Evolutionary conservation across 1,140 invertebrate genomes (phyloP), one percentile per base, ranked within the genome.

Genomic region (Lucilia cuprina): DNA sequence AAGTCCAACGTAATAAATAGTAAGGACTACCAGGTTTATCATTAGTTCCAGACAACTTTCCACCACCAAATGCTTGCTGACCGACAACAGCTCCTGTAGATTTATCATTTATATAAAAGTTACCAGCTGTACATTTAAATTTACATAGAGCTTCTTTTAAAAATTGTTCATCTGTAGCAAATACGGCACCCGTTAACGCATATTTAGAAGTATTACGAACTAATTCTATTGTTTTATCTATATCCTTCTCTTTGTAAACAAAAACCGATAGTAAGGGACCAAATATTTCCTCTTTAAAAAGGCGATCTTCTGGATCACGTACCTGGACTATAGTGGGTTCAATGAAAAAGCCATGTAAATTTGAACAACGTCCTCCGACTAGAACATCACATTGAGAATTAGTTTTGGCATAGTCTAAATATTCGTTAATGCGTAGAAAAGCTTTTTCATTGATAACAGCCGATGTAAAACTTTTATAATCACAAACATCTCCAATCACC

Each of bases 41-140:
- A 89, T 99, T 99, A 34, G 99, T 99, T 74, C 99, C 97, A 75
- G 98, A 99, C 92, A 98, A 94, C 88, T 98, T 93, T 17, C 96
- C 95, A 60, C 98, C 98, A 41, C 99, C 99, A 91, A 99, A 99
- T 1, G 99, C 99, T 91, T 99, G 99, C 90, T 99, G 98, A 0
- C 97, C 98, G 12, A 99, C 98, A 2, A 99, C 96, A 50, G 98
- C 97, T 0, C 98, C 99, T 0, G 99, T 99, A 4, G 96, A 99
- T 92, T 99, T 99, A 90, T 99, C 98, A 89, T 99, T 99, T 21
- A 99, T 94, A 90, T 99, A 99, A 90, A 99, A 98, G 92, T 99
- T 99, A n/a, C 98, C 99, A 78, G 96, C 96, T 8, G 96, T 94
- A 89, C 95, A 94, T 88, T 96, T 97, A 7, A 98, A 92, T 47